Evolutionary conservation across 2,113 vertebrate genomes (phyloP).

Genomic region (Arothron firmamentum): DNA sequence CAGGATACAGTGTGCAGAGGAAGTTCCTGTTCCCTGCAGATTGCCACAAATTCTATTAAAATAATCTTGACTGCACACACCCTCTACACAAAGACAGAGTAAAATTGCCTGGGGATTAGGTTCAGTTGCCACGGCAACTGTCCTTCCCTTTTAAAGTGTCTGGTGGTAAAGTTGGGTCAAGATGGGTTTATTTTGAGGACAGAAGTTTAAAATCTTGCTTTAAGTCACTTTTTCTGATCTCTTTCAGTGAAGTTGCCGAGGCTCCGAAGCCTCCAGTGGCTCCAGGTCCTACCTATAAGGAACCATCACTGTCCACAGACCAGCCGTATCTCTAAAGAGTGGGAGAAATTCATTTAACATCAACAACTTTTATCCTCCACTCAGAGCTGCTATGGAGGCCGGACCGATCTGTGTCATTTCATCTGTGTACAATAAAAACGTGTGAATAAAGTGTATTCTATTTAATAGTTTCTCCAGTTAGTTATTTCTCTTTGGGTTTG

Average conservation of each 20-base stretch:
- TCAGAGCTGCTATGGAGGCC: slow-evolving; percentile 6
- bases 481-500: background rate
- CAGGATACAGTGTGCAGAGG: too few relatives aligned
- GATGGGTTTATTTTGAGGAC: background rate
- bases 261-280: slow-evolving; percentile 75
- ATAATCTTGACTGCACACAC: too few relatives aligned
- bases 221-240: background rate
- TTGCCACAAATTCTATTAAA: too few relatives aligned
- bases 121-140: too few relatives aligned
- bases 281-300: slow-evolving; percentile 70
- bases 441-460: slow-evolving; percentile 63
- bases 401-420: slow-evolving; percentile 5
- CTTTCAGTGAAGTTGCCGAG: slow-evolving; percentile 68
- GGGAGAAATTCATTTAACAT: slow-evolving; percentile 1
- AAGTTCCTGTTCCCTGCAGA: too few relatives aligned
- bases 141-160: too few relatives aligned
- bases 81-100: too few relatives aligned
- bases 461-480: background rate
- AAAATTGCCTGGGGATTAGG: too few relatives aligned
- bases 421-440: slow-evolving; percentile 52
- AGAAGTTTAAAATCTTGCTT: background rate
- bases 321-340: slow-evolving; percentile 83
- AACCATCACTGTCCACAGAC: slow-evolving; percentile 82
- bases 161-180: too few relatives aligned
- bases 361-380: slow-evolving; percentile 1